A percentile compares a stretch with the other conserved stretches of the same genome.
phyloP scores from a whole-genome alignment of 2,113 vertebrate genomes.

The Panurus biarmicus region DNA sequence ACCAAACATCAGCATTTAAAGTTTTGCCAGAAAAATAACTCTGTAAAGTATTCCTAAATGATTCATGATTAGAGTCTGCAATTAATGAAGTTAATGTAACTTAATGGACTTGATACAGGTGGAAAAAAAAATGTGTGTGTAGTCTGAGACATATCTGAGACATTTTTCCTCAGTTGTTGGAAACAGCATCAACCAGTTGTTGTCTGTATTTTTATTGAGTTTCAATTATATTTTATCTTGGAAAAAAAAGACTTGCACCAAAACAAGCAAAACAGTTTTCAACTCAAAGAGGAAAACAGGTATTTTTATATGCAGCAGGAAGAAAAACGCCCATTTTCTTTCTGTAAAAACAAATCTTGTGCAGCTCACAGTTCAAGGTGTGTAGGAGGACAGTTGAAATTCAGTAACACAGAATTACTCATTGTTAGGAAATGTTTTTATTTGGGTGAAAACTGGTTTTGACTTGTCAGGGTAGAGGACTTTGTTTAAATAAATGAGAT shows the following conservation, averaged over 20 bases:
- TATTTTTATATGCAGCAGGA: neutral
- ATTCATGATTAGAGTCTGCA: neutral
- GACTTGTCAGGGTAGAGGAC: neutral
- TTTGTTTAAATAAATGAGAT: neutral
- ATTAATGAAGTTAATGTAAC: neutral
- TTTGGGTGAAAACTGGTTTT: neutral
- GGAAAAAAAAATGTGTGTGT: too few relatives aligned
- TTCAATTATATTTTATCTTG: neutral
- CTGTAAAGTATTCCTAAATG: neutral
- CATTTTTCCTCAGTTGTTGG: neutral
- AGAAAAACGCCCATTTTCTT: neutral
- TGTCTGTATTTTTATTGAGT: neutral
- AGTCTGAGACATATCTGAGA: too few relatives aligned
- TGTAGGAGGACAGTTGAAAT: constrained; percentile 34
- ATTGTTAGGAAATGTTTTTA: neutral
- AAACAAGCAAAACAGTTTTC: neutral
- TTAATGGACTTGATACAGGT: neutral
- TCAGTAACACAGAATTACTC: neutral
- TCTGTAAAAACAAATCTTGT: neutral
- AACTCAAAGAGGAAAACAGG: neutral
- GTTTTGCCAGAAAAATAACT: neutral
- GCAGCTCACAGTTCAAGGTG: neutral
- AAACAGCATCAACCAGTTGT: neutral
- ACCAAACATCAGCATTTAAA: neutral
- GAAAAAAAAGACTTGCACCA: neutral